phyloP scores from a whole-genome alignment of 2,113 vertebrate genomes.

The Macquaria ambigua region DNA sequence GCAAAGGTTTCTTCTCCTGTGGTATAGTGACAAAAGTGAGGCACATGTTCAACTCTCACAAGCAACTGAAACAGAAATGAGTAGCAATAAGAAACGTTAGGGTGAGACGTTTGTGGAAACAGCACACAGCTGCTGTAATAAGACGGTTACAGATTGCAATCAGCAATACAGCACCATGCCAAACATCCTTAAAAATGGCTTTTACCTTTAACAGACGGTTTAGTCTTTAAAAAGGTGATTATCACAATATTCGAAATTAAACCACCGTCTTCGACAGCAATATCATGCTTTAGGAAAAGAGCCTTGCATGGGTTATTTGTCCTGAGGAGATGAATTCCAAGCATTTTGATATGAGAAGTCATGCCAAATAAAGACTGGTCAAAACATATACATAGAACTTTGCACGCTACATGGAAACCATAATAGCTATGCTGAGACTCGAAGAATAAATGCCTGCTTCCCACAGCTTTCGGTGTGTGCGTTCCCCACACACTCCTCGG shows the following conservation, averaged over 20 bases:
- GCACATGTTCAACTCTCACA: conserved; percentile 85
- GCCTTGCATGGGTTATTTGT: conserved; percentile 56
- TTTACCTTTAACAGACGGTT: conserved; percentile 18
- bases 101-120: conserved; percentile 12
- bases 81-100: conserved; percentile 14
- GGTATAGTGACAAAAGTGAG: conserved; percentile 88
- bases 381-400: conserved; percentile 84
- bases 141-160: conserved; percentile 24
- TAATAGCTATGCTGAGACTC: conserved; percentile 82
- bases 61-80: conserved; percentile 56
- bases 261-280: conserved; percentile 15
- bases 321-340: conserved; percentile 79
- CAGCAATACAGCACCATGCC: conserved; percentile 8
- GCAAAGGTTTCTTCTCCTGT: conserved; percentile 91
- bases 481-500: conserved; percentile 43
- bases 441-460: conserved; percentile 76
- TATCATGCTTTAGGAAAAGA: conserved; percentile 43
- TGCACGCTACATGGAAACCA: conserved; percentile 85
- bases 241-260: conserved; percentile 29
- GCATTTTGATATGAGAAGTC: conserved; percentile 80
- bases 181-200: conserved; percentile 26
- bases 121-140: conserved; percentile 42
- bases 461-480: conserved; percentile 74
- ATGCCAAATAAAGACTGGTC: conserved; percentile 82
- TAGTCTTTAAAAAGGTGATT: conserved; percentile 33